A percentile compares a stretch with the other conserved stretches of the same genome.
Conservation (phyloP, 2,888 invertebrate genomes). For the Epinotia ramella region DNA sequence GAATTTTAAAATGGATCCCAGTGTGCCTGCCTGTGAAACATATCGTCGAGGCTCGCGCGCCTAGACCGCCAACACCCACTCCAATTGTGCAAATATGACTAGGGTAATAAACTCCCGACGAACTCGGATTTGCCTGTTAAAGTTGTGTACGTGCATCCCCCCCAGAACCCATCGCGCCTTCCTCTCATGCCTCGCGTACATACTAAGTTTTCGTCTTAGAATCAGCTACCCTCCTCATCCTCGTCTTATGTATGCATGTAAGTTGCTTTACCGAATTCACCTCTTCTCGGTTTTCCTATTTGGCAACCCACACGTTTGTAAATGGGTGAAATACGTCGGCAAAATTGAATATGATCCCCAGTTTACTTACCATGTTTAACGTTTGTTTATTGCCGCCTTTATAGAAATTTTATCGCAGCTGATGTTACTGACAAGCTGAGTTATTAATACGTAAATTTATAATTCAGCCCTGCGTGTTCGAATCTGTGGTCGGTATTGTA, state of each 20-base stretch:
- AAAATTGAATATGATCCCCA: conserved; percentile 25
- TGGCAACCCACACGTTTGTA: conserved; percentile 23
- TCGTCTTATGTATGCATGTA: conserved; percentile 24
- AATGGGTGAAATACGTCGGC: conserved; percentile 32
- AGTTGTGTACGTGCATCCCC: conserved; percentile 76
- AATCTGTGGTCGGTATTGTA: conserved; percentile 21
- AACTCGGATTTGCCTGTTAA: conserved; percentile 77
- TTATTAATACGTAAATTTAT: conserved; percentile 19
- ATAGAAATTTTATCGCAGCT: neutral
- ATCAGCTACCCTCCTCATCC: conserved; percentile 58
- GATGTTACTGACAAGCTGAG: conserved; percentile 12
- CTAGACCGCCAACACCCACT: conserved; percentile 73
- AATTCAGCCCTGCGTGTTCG: conserved; percentile 10
- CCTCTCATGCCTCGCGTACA: conserved; percentile 60
- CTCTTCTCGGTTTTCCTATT: conserved; percentile 21
- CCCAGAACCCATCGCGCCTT: conserved; percentile 56
- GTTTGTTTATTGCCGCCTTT: conserved; percentile 23
- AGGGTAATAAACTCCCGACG: conserved; percentile 77
- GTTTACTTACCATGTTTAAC: conserved; percentile 23
- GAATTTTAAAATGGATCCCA: conserved; percentile 45
- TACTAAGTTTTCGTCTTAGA: conserved; percentile 70
- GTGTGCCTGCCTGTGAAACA: conserved; percentile 52
- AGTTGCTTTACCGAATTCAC: conserved; percentile 25
- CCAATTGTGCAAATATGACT: conserved; percentile 81
- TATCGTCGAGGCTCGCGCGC: conserved; percentile 54